Evolutionary conservation across 1,140 invertebrate species (phyloP).

Genomic region (Dinoponera quadriceps): DNA sequence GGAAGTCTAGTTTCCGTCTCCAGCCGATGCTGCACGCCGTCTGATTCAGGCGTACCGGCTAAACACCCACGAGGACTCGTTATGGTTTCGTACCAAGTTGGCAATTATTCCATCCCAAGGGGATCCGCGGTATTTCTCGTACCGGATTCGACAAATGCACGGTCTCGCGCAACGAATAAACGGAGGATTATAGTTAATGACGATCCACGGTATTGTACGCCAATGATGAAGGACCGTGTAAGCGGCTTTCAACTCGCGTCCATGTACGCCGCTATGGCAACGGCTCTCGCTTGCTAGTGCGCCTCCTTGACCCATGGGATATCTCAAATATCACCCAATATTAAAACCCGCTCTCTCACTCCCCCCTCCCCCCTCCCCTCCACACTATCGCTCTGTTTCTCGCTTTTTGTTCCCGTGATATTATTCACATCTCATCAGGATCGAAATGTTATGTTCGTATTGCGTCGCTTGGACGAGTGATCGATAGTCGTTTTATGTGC

Average conservation of each 20-base stretch:
- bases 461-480: neutral
- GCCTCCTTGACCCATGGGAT: slow-evolving; percentile 55
- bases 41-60: slow-evolving; percentile 19
- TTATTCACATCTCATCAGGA: slow-evolving; percentile 13
- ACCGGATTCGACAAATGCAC: slow-evolving; percentile 64
- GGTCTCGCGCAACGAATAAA: slow-evolving; percentile 68
- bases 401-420: neutral
- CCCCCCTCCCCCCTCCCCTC: too few relatives aligned
- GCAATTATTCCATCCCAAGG: slow-evolving; percentile 61
- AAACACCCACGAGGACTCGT: slow-evolving; percentile 52
- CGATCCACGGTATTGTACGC: slow-evolving; percentile 70
- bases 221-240: slow-evolving; percentile 73
- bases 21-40: neutral
- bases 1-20: slow-evolving; percentile 44
- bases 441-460: neutral
- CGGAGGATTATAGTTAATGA: slow-evolving; percentile 74
- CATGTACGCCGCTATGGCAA: slow-evolving; percentile 64
- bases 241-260: slow-evolving; percentile 72
- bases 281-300: slow-evolving; percentile 61
- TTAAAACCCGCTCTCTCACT: slow-evolving; percentile 21
- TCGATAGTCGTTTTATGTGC: neutral
- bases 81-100: slow-evolving; percentile 53
- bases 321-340: slow-evolving; percentile 68
- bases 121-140: slow-evolving; percentile 45
- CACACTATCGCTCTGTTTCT: too few relatives aligned